Percentiles rank a stretch among this genome's conserved stretches.
These are phyloP conservation scores for Crypturellus undulatus DNA, from an alignment of 2,113 vertebrate genomes.

Conservation along the genomic window DNA sequence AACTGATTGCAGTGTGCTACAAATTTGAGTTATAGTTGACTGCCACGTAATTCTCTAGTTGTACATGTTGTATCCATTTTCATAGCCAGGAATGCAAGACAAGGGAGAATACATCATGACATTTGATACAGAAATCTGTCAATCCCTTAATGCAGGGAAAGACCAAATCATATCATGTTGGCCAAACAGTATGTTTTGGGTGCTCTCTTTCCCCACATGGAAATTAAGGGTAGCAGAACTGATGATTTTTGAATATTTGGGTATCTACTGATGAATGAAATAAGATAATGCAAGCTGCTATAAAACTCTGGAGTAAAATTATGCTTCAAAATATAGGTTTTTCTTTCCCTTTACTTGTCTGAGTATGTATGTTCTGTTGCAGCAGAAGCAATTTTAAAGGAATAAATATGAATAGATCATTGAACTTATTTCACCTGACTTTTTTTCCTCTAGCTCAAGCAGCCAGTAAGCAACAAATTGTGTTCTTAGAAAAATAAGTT, in stretches of 20 bases:
- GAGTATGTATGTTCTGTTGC: background rate
- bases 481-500: conserved; percentile 19
- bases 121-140: background rate
- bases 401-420: background rate
- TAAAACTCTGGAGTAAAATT: background rate
- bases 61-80: background rate
- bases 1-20: fast-evolving
- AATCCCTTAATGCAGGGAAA: background rate
- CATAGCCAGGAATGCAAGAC: background rate
- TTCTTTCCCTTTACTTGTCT: background rate
- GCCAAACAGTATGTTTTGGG: background rate
- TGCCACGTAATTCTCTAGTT: background rate
- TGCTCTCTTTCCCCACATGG: background rate
- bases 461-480: background rate
- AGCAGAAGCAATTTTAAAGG: background rate
- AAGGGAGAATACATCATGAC: fast-evolving
- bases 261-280: background rate
- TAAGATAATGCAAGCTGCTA: background rate
- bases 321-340: background rate
- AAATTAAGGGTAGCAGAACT: background rate
- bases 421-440: background rate
- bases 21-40: background rate
- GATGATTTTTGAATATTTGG: background rate
- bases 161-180: background rate
- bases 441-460: background rate